Percentiles rank a stretch among this genome's conserved stretches.
Conservation (phyloP, 2,113 vertebrate genomes). For the Psilopogon haemacephalus region DNA sequence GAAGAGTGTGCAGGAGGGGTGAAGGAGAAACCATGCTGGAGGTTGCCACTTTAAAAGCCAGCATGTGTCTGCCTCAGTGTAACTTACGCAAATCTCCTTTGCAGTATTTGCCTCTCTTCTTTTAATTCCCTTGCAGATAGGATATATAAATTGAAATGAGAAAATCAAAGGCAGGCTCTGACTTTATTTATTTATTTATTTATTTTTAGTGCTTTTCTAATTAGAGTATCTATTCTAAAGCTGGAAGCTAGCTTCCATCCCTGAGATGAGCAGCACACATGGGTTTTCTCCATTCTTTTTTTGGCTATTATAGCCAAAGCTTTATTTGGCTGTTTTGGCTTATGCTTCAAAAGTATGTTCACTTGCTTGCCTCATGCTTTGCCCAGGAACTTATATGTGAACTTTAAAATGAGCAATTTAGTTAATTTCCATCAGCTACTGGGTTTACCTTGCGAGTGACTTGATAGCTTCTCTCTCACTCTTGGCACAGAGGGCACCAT, state of each 20-base stretch:
- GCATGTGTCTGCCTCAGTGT: background rate
- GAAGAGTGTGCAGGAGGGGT: background rate
- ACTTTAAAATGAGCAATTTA: background rate
- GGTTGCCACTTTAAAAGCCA: background rate
- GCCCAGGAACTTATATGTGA: background rate
- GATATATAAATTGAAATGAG: background rate
- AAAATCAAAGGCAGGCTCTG: background rate
- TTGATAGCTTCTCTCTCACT: background rate
- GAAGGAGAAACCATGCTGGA: background rate
- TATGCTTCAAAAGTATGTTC: background rate
- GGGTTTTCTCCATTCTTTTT: background rate
- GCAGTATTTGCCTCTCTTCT: background rate
- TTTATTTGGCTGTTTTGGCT: background rate
- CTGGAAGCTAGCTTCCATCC: background rate
- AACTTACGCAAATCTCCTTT: background rate
- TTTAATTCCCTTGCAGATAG: constrained; percentile 2
- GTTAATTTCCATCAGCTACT: background rate
- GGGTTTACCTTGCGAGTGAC: background rate
- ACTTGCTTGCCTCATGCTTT: background rate
- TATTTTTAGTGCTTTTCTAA: background rate
- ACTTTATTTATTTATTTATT: background rate
- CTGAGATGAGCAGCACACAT: background rate
- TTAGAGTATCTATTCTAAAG: background rate
- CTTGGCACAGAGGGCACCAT: background rate
- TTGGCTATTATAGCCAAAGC: background rate